A percentile compares a stretch with the other conserved stretches of the same genome.
These are phyloP conservation scores for Hydrotaea diabolus DNA, from an alignment of 2,888 invertebrate genomes.

Conservation along the genomic window DNA sequence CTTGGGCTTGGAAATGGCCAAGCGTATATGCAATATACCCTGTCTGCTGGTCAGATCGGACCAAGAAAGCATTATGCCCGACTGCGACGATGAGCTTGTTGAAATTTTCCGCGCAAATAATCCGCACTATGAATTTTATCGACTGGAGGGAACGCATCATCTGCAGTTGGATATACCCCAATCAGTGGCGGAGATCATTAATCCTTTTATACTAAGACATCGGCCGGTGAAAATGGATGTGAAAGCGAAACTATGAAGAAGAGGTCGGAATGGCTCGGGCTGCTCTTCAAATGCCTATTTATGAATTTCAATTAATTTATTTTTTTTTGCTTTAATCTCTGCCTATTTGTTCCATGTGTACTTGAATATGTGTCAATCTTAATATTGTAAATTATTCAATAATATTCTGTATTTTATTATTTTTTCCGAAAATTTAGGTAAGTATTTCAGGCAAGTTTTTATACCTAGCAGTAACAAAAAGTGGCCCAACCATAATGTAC, in stretches of 20 bases:
- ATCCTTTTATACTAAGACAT: slow-evolving; percentile 81
- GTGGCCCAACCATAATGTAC: too few relatives aligned
- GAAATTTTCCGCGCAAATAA: slow-evolving; percentile 82
- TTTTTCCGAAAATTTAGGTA: too few relatives aligned
- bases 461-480: too few relatives aligned
- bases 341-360: too few relatives aligned
- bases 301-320: too few relatives aligned
- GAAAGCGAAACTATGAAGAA: slow-evolving; percentile 29
- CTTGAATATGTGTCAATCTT: too few relatives aligned
- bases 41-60: slow-evolving; percentile 84
- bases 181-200: slow-evolving; percentile 82
- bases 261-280: too few relatives aligned
- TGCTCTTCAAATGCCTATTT: too few relatives aligned
- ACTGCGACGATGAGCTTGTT: slow-evolving; percentile 81
- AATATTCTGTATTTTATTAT: too few relatives aligned
- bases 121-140: slow-evolving; percentile 82
- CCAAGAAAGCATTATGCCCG: slow-evolving; percentile 81
- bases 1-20: slow-evolving; percentile 82
- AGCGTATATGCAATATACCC: slow-evolving; percentile 83
- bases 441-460: too few relatives aligned
- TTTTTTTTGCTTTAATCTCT: too few relatives aligned
- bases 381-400: too few relatives aligned
- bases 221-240: slow-evolving; percentile 65
- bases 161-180: slow-evolving; percentile 86
- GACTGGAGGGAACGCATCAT: slow-evolving; percentile 86